A percentile compares a stretch with the other conserved stretches of the same genome.
phyloP scores from a whole-genome alignment of 2,113 vertebrate species.

The Pan troglodytes region NHGRI_mPanTro3-v2.1_pri NC_072408.2:66509501-66510000 shows the following conservation, averaged over 20 bases:
- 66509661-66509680: background rate
- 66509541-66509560: background rate
- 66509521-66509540: background rate
- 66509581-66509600: background rate
- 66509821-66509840: background rate
- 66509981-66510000: background rate
- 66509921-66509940: background rate
- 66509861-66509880: background rate
- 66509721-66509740: background rate
- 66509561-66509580: background rate
- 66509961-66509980: background rate
- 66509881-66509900: background rate
- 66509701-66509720: background rate
- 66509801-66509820: background rate
- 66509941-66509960: background rate
- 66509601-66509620: background rate
- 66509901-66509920: background rate
- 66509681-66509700: background rate
- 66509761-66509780: background rate
- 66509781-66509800: background rate
- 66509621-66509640: background rate
- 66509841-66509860: background rate
- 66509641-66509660: background rate
- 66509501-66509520: background rate
- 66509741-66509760: background rate